Conservation (phyloP, 2,888 invertebrate species). For the Tetropium fuscum region DNA sequence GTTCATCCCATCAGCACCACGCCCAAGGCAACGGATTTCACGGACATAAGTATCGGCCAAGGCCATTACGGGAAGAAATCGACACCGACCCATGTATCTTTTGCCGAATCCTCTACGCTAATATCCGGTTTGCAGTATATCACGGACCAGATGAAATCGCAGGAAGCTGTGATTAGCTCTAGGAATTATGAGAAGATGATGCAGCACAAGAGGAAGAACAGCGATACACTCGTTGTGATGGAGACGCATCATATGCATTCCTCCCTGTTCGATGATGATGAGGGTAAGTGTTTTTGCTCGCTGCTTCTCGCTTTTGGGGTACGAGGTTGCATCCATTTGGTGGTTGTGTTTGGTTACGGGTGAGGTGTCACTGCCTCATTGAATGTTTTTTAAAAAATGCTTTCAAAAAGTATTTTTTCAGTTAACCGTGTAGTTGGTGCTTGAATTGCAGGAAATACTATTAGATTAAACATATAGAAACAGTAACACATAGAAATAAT, state of each 20-base stretch:
- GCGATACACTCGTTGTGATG: slow-evolving; percentile 63
- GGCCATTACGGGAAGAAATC: slow-evolving; percentile 55
- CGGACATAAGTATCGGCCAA: slow-evolving; percentile 56
- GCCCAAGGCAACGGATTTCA: slow-evolving; percentile 55
- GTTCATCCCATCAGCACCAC: slow-evolving; percentile 24
- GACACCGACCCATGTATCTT: slow-evolving; percentile 59
- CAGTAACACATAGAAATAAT: too few relatives aligned
- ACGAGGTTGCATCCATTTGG: slow-evolving; percentile 19
- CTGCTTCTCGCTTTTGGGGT: slow-evolving; percentile 19
- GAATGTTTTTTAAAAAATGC: too few relatives aligned
- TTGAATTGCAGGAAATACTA: too few relatives aligned
- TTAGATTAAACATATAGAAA: too few relatives aligned
- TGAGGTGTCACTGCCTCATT: not conserved
- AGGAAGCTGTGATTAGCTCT: slow-evolving; percentile 60
- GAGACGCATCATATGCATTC: slow-evolving; percentile 62
- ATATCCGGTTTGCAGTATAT: slow-evolving; percentile 60
- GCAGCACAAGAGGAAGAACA: slow-evolving; percentile 55
- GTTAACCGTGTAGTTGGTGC: too few relatives aligned
- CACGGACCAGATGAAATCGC: slow-evolving; percentile 57
- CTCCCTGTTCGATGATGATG: slow-evolving; percentile 60
- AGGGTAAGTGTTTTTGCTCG: slow-evolving; percentile 13
- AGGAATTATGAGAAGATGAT: slow-evolving; percentile 61
- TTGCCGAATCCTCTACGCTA: slow-evolving; percentile 62
- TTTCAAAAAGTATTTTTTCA: too few relatives aligned
- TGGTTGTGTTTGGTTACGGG: not conserved